Percentiles rank a stretch among this genome's conserved stretches.
phyloP scores from a whole-genome alignment of 2,888 invertebrate genomes.

The Plebejus argus region DNA sequence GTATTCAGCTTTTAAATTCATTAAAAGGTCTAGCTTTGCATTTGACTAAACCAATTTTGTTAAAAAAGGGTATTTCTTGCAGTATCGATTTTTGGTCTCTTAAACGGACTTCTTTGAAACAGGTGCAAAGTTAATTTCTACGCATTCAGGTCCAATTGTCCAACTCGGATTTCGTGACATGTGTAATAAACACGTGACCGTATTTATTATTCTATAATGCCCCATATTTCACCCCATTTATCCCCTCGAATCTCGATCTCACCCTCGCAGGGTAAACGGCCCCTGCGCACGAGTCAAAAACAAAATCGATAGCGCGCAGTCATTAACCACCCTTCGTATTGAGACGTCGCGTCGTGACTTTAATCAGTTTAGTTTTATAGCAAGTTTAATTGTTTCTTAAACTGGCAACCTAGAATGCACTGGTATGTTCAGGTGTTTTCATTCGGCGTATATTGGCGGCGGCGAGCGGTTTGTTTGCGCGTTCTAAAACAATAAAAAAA shows the following conservation, averaged over 20 bases:
- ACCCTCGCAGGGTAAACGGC: slow-evolving; percentile 46
- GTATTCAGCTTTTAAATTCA: too few relatives aligned
- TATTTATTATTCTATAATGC: slow-evolving; percentile 22
- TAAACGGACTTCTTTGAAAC: not conserved
- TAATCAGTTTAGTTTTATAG: slow-evolving; percentile 64
- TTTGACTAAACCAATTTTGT: too few relatives aligned
- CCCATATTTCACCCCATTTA: slow-evolving; percentile 5
- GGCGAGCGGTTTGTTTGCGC: slow-evolving; percentile 18
- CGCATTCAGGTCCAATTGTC: not conserved
- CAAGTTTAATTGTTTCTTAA: slow-evolving; percentile 70
- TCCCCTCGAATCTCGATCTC: slow-evolving; percentile 21
- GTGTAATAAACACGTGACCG: slow-evolving; percentile 24
- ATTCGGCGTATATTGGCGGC: slow-evolving; percentile 29
- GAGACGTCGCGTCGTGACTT: slow-evolving; percentile 40
- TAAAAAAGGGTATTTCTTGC: too few relatives aligned
- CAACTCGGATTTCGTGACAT: slow-evolving; percentile 1
- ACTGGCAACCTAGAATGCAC: slow-evolving; percentile 69
- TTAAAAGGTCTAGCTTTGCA: too few relatives aligned
- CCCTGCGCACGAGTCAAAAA: slow-evolving; percentile 71
- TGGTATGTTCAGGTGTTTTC: slow-evolving; percentile 65
- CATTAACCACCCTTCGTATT: slow-evolving; percentile 48
- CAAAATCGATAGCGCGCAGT: slow-evolving; percentile 63
- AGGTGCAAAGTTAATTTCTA: not conserved
- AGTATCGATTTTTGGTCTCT: not conserved
- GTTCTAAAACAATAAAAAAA: slow-evolving; percentile 29